Evolutionary conservation across 2,888 invertebrate genomes (phyloP).

Genomic region (Sericinus montela): DNA sequence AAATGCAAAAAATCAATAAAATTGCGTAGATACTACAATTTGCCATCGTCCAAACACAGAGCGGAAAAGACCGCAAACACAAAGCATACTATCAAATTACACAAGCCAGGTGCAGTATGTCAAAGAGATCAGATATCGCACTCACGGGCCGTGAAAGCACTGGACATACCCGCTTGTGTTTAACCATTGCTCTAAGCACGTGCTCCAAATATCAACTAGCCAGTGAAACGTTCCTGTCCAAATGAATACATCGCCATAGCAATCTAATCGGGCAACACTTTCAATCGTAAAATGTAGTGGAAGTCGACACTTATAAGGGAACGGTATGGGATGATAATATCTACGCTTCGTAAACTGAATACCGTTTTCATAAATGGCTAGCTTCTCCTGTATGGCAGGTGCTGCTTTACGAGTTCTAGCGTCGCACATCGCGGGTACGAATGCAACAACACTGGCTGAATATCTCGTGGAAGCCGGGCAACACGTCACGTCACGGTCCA

Average conservation of each 20-base stretch:
- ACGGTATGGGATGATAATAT: slow-evolving; percentile 29
- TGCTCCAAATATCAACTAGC: slow-evolving; percentile 69
- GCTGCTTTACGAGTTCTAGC: slow-evolving; percentile 62
- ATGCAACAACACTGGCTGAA: slow-evolving; percentile 52
- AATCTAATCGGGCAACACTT: slow-evolving; percentile 50
- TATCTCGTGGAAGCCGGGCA: slow-evolving; percentile 70
- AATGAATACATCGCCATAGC: slow-evolving; percentile 36
- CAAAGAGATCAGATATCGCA: slow-evolving; percentile 58
- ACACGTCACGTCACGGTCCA: slow-evolving; percentile 74
- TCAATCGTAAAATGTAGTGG: slow-evolving; percentile 45
- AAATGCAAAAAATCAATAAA: too few relatives aligned
- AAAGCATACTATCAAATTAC: slow-evolving; percentile 40
- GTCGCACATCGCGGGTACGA: slow-evolving; percentile 64
- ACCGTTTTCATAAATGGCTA: slow-evolving; percentile 76
- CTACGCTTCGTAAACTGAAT: slow-evolving; percentile 33
- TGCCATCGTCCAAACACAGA: too few relatives aligned
- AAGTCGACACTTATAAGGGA: slow-evolving; percentile 14
- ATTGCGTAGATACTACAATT: too few relatives aligned
- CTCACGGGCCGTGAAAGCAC: slow-evolving; percentile 66
- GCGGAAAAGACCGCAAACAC: slow-evolving; percentile 36
- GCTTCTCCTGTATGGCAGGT: slow-evolving; percentile 73
- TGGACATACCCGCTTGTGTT: slow-evolving; percentile 56
- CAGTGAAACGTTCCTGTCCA: slow-evolving; percentile 50
- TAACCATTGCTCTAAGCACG: slow-evolving; percentile 50
- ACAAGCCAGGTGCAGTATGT: slow-evolving; percentile 47